Evolutionary conservation across 2,888 invertebrate species (phyloP).

Genomic region (Mythimna albipuncta): DNA sequence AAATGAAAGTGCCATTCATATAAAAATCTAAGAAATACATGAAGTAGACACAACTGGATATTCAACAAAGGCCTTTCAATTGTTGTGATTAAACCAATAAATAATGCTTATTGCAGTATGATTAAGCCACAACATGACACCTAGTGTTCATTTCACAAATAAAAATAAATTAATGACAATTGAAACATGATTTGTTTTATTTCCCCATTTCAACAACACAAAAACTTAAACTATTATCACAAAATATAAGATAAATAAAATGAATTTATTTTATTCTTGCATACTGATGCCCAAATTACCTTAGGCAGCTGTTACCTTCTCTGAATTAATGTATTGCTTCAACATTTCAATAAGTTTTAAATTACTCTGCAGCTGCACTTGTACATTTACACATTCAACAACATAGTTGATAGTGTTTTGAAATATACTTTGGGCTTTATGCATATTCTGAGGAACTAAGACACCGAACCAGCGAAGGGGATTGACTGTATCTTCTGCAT

Average conservation of each 20-base stretch:
- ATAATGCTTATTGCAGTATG: conserved; percentile 56
- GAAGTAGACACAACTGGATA: conserved; percentile 2
- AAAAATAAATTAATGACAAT: conserved; percentile 64
- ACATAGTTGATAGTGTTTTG: conserved; percentile 92
- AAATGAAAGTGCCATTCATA: conserved; percentile 43
- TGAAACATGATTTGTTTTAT: conserved; percentile 53
- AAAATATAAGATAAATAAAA: conserved; percentile 9
- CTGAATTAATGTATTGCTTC: conserved; percentile 72
- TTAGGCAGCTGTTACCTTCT: conserved; percentile 44
- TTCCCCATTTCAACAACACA: conserved; percentile 11
- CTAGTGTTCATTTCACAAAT: conserved; percentile 65
- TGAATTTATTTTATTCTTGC: background rate
- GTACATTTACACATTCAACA: conserved; percentile 93
- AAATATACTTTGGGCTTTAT: conserved; percentile 94
- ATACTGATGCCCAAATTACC: background rate
- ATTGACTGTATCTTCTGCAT: conserved; percentile 84
- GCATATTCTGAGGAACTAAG: conserved; percentile 95
- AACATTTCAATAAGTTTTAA: conserved; percentile 76
- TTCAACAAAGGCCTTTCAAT: conserved; percentile 56
- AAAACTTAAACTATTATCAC: conserved; percentile 24
- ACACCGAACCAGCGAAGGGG: conserved; percentile 97
- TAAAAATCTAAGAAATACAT: conserved; percentile 3
- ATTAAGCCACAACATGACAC: conserved; percentile 61
- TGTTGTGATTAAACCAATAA: conserved; percentile 58
- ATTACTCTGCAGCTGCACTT: conserved; percentile 89